Evolutionary conservation across 1,140 invertebrate species (phyloP), one percentile per base, ranked within the genome.

Genomic region (Papilio helenus): DNA sequence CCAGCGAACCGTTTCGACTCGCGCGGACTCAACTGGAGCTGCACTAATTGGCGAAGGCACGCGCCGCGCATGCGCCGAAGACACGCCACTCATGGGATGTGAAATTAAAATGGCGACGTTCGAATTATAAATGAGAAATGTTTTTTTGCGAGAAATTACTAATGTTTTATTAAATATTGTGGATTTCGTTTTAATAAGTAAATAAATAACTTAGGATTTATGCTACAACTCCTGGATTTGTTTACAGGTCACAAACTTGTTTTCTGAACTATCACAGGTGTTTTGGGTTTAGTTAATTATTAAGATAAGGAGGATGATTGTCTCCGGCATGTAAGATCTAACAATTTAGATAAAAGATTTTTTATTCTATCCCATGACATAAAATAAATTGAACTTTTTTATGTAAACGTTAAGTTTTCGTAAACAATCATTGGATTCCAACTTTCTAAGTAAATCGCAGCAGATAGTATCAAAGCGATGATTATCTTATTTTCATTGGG

Each of bases 21-120:
- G 84, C 87, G 88, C 89, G 84, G 87, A 89, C 87, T 86, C 87
- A 94, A 94, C 87, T 94, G 89, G 92, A 94, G 92, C 93, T 92
- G 88, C 92, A 93, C 92, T 93, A 94, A 94, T 94, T 93, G 91
- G 92, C 88, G 65, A 81, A 82, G 91, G 93, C 93, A 94, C 92
- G 93, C 93, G 93, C 91, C 91, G 89, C 86, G 87, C 90, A 87
- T 88, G 91, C 87, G 89, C 86, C 85, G 90, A 85, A 89, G 87
- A 90, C 90, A 92, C 90, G 90, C 89, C 87, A 92, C 85, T 90
- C 88, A 90, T 93, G 90, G 91, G 90, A 93, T 92, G 90, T 92
- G 92, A 94, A 94, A 94, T 93, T 89, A 86, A 87, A 89, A 44
- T 26, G 23, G 72, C 88, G 83, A 79, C 84, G 79, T 81, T 85